Evolutionary conservation across 2,113 vertebrate species (phyloP), one percentile per base, ranked within the genome.

Genomic region (Oncorhynchus clarkii): DNA sequence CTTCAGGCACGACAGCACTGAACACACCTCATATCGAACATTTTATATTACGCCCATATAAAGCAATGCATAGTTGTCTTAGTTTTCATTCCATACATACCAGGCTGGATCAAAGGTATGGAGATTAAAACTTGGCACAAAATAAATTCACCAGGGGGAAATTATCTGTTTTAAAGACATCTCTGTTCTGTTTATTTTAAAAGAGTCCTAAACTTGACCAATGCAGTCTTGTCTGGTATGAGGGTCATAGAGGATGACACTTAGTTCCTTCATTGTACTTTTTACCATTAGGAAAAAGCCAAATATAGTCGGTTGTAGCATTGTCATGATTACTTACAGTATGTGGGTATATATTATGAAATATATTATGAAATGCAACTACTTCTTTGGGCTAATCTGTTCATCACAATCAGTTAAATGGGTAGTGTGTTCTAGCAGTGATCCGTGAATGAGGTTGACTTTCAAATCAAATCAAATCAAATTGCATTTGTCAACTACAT

Each of bases 371-470:
- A 67, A 69, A 70, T 76, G 45, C 74, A 79, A 80, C 65, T 3
- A 13, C 80, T 82, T 74, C 68, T 85, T 82, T 62, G 84, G 5
- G 82, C 78, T 76, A 79, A 70, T 82, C 76, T 85, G 71, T 70
- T 81, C 79, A 80, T 85, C 74, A 29, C 70, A 48, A 71, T 80
- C 62, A 67, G 74, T 73, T 76, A 59, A 81, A 72, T 5, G 57
- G 71, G 71, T 82, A 75, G 70, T 73, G 75, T 64, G 79, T 34
- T 49, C 62, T 72, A 49, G 39, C 76, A 76, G 57, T 76, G 70
- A 84, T 80, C 80, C 87, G 85, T 86, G 87, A 91, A 88, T 85
- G 78, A 5, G 72, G 76, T 76, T 86, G 82, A 83, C 72, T 87
- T 83, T 72, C 75, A 31, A 31, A 34, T 34, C 1, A 7, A 34